phyloP scores from a whole-genome alignment of 2,113 vertebrate species.

The Dipodomys stephensi region DNA sequence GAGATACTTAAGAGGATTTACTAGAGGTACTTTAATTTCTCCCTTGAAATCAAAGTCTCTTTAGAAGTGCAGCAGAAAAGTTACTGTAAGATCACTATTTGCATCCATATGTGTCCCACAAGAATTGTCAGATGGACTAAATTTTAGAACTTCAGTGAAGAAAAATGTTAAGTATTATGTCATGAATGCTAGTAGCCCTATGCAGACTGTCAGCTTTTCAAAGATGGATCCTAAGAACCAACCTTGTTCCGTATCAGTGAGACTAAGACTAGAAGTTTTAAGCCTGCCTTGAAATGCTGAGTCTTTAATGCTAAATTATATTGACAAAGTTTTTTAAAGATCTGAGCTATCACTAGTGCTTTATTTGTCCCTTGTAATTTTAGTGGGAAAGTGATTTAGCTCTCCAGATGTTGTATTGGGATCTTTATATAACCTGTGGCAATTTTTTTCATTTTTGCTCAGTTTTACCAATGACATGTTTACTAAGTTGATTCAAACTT shows the following conservation, averaged over 20 bases:
- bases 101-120: neutral
- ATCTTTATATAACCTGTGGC: neutral
- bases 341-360: neutral
- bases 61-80: conserved; percentile 82
- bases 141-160: conserved; percentile 1
- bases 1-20: conserved; percentile 61
- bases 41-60: conserved; percentile 62
- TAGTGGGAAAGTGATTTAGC: neutral
- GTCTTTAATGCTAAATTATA: neutral
- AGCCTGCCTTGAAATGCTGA: neutral
- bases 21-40: conserved; percentile 63
- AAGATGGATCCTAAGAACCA: neutral
- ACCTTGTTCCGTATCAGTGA: neutral
- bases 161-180: conserved; percentile 1
- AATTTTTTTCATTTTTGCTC: neutral
- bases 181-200: neutral
- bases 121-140: neutral
- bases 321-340: neutral
- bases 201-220: neutral
- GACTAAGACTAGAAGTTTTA: neutral
- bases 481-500: no score
- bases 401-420: neutral
- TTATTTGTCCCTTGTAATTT: neutral
- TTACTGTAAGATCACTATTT: conserved; percentile 23
- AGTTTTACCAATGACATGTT: conserved; percentile 32